These are phyloP conservation scores for Rynchops niger DNA, from an alignment of 2,113 vertebrate genomes.

Conservation along the genomic window DNA sequence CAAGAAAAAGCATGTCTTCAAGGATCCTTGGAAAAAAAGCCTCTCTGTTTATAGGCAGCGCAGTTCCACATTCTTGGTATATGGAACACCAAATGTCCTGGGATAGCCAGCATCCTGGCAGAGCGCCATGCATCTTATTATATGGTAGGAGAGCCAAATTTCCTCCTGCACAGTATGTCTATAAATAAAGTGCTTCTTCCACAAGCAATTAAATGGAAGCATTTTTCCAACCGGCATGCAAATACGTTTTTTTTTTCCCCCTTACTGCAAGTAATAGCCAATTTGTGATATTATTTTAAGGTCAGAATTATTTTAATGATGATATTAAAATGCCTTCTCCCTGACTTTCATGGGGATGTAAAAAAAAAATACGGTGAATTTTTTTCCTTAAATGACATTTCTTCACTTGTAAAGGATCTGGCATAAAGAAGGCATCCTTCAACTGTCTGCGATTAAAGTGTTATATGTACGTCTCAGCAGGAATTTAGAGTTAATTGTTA, in stretches of 20 bases:
- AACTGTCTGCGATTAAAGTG: neutral
- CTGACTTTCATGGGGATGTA: neutral
- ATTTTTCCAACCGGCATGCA: conserved; percentile 62
- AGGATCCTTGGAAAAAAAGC: conserved; percentile 1
- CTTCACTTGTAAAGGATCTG: neutral
- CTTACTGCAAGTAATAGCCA: neutral
- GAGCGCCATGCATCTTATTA: conserved; percentile 62
- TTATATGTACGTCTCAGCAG: neutral
- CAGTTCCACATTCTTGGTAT: conserved; percentile 48
- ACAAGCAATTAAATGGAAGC: conserved; percentile 63
- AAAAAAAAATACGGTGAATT: neutral
- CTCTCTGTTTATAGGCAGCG: conserved; percentile 44
- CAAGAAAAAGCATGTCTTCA: neutral
- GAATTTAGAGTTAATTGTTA: neutral
- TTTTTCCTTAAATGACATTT: neutral
- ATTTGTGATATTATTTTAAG: conserved; percentile 46
- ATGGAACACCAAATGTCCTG: conserved; percentile 40
- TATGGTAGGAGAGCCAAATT: conserved; percentile 64
- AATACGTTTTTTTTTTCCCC: neutral
- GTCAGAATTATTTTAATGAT: conserved; percentile 25
- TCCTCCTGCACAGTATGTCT: conserved; percentile 64
- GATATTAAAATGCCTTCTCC: conserved; percentile 5
- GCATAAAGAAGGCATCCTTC: neutral
- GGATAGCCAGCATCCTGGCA: conserved; percentile 66
- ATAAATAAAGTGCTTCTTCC: conserved; percentile 71